Percentiles rank a stretch among this genome's conserved stretches.
Evolutionary conservation across 2,113 vertebrate species (phyloP).

Genomic region (Equus przewalskii): DNA sequence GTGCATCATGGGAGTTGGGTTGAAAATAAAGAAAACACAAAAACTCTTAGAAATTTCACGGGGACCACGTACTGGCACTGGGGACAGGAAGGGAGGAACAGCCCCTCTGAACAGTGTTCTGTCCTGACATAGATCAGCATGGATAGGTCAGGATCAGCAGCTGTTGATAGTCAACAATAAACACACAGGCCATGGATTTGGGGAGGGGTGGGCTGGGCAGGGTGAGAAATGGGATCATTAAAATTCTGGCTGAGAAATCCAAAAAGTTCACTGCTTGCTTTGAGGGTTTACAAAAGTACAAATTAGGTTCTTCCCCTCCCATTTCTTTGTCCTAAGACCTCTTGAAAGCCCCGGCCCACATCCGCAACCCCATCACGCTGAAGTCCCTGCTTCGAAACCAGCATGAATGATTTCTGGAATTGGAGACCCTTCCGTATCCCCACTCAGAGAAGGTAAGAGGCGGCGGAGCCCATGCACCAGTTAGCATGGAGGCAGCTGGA

Average conservation of each 20-base stretch:
- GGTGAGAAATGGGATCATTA: not conserved
- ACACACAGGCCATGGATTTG: not conserved
- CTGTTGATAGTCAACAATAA: not conserved
- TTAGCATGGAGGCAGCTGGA: rapidly evolving
- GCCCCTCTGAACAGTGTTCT: not conserved
- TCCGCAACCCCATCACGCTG: not conserved
- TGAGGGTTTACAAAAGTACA: not conserved
- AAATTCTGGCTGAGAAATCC: not conserved
- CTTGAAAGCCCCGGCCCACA: not conserved
- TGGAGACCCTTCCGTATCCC: not conserved
- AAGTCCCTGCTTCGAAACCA: not conserved
- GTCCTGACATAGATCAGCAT: not conserved
- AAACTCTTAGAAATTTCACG: not conserved
- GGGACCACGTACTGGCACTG: not conserved
- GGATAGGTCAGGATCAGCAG: not conserved
- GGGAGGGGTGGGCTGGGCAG: too few species aligned
- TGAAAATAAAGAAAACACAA: not conserved
- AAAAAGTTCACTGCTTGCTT: not conserved
- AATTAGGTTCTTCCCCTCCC: not conserved
- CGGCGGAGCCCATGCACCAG: not conserved
- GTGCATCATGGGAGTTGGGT: not conserved
- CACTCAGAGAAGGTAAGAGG: too few species aligned
- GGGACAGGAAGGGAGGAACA: not conserved
- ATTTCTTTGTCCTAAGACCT: not conserved
- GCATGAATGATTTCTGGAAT: not conserved